phyloP scores from a whole-genome alignment of 2,797 vertebrate genomes.

The Micropoecilia bifurca region DNA sequence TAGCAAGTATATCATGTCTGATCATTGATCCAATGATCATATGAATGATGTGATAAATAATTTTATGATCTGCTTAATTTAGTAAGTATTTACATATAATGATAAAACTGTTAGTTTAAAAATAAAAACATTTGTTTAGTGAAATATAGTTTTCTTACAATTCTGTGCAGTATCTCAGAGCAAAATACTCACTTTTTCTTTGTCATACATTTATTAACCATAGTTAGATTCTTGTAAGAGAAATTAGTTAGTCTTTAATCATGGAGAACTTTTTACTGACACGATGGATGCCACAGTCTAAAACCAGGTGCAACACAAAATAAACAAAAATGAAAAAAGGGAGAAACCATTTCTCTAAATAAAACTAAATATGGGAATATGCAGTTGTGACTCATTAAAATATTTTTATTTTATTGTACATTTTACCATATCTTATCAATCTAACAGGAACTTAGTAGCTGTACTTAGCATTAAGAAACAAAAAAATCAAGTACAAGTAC shows the following conservation, averaged over 20 bases:
- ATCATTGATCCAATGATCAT: background rate
- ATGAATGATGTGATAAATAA: background rate
- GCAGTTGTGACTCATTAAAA: background rate
- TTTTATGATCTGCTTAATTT: background rate
- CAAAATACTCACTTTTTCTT: background rate
- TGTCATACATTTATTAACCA: background rate
- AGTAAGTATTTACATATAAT: background rate
- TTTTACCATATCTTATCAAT: background rate
- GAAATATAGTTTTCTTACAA: background rate
- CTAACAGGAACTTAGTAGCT: background rate
- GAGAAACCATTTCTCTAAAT: background rate
- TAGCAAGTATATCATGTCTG: background rate
- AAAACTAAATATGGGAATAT: background rate
- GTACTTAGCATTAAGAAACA: background rate
- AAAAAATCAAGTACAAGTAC: background rate
- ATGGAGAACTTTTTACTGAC: background rate
- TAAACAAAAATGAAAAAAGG: background rate
- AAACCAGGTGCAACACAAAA: background rate
- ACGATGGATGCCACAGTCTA: background rate
- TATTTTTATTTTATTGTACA: background rate
- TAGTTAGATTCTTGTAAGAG: background rate
- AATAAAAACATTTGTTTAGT: background rate
- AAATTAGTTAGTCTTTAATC: background rate
- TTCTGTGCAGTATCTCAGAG: background rate
- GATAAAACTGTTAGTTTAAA: background rate